Percentiles rank a stretch among this genome's conserved stretches.
These are phyloP conservation scores for Labeo calbasu DNA, from an alignment of 2,797 vertebrate genomes.

Conservation along the genomic window DNA sequence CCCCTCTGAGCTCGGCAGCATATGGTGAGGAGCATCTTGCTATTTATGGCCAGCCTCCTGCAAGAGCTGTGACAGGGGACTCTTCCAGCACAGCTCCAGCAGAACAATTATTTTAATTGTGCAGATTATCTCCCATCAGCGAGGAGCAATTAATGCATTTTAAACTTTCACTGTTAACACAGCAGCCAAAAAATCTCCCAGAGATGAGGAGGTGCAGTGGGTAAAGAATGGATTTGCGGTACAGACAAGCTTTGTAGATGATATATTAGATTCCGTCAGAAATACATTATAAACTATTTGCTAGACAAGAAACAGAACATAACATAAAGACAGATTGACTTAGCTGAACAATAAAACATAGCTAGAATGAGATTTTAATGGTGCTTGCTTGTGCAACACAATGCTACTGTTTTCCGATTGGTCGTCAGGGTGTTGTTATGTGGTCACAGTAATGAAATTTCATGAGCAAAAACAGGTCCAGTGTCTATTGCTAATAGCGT, in stretches of 20 bases:
- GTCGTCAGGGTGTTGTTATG: neutral
- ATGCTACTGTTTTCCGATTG: neutral
- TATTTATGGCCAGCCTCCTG: conserved; percentile 60
- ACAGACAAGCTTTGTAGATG: conserved; percentile 8
- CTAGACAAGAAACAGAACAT: neutral
- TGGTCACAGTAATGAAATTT: neutral
- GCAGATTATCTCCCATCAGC: conserved; percentile 33
- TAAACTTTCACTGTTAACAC: conserved; percentile 28
- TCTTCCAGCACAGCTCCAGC: conserved; percentile 53
- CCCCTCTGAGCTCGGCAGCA: conserved; percentile 52
- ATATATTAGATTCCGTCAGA: neutral
- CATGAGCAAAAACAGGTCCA: neutral
- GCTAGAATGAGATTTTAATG: neutral
- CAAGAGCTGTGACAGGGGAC: conserved; percentile 56
- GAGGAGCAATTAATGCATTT: conserved; percentile 42
- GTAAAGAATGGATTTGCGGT: neutral
- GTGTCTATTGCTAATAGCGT: neutral
- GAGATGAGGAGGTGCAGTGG: neutral
- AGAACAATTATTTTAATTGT: conserved; percentile 64
- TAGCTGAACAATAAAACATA: neutral
- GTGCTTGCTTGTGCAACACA: neutral
- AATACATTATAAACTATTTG: neutral
- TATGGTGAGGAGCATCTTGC: conserved; percentile 51
- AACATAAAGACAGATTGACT: neutral
- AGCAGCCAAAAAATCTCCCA: conserved; percentile 12